Evolutionary conservation across 2,888 invertebrate species (phyloP), one percentile per base, ranked within the genome.

Genomic region (Parnassius smintheus): DNA sequence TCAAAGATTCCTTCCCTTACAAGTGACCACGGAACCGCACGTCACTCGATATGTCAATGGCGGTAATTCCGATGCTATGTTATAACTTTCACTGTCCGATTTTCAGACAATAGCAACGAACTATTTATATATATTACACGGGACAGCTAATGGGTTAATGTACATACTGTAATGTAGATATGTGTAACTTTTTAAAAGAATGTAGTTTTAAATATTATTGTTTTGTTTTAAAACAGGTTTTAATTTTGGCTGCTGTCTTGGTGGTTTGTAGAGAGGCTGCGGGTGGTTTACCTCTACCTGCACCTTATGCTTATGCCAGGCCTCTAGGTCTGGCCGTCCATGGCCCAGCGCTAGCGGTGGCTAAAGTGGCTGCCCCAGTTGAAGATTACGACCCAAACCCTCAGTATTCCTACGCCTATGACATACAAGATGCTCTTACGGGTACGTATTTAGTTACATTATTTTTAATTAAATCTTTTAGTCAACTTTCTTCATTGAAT

Each of bases 401-500:
- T 9, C 94, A 94, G 79, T 95, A 95, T 76, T 93, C 94, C 42
- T 95, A 93, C 81, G 94, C 94, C 49, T 95, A 95, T 76, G 94
- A 94, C 71, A 94, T 95, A 66, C 94, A 94, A 75, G 95, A 95
- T 78, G 92, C 93, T 57, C 74, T 94, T 35, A 94, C 94, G 68
- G 94, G 95, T 77, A 85, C 93, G 79, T 91, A 8, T 35, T 35
- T 7, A 25, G 4, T 35, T 35, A 7, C 3, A 35, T 25, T 25
- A 25, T 25, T 1, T 25, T 25, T 25, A 2, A 25, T 4, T 25
- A 25, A 7, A 3, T 7, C 7, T 25, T 25, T 25, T 25, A 25
- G 25, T 25, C 4, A 25, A 25, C 25, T 25, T 18, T 18, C 18
- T 18, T 18, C 18, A 18, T 18, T 18, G 18, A 18, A 18, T 18